Evolutionary conservation across 1,140 invertebrate genomes (phyloP).

Genomic region (Aplysia californica): DNA sequence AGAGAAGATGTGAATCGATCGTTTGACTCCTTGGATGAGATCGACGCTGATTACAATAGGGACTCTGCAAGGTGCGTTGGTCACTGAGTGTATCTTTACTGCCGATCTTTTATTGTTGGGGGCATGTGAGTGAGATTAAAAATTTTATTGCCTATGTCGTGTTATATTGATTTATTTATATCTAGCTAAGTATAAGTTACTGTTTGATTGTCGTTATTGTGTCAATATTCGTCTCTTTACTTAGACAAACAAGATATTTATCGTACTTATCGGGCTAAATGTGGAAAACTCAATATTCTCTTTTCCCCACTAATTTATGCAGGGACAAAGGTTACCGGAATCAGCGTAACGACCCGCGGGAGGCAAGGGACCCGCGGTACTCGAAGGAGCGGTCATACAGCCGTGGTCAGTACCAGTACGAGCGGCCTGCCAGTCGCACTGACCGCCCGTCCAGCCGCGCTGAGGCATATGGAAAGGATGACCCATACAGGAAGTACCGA

Average conservation of each 20-base stretch:
- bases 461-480: conserved; percentile 27
- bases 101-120: too few relatives aligned
- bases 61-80: conserved; percentile 11
- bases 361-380: not conserved
- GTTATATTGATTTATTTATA: too few relatives aligned
- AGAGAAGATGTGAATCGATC: conserved; percentile 37
- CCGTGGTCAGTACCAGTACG: conserved; percentile 35
- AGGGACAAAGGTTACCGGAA: conserved; percentile 1
- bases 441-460: conserved; percentile 39
- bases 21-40: conserved; percentile 39
- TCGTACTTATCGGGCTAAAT: too few relatives aligned
- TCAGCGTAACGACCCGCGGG: not conserved
- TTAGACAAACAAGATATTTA: too few relatives aligned
- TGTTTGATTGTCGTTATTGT: too few relatives aligned
- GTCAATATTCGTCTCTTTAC: too few relatives aligned
- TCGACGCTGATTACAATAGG: conserved; percentile 24
- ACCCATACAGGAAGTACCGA: not conserved
- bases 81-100: too few relatives aligned
- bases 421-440: too few relatives aligned
- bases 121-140: not conserved
- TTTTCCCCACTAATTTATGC: too few relatives aligned
- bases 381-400: too few relatives aligned
- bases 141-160: not conserved
- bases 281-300: too few relatives aligned
- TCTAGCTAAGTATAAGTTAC: too few relatives aligned